phyloP scores from a whole-genome alignment of 2,113 vertebrate species.

The Silurus asotus region DNA sequence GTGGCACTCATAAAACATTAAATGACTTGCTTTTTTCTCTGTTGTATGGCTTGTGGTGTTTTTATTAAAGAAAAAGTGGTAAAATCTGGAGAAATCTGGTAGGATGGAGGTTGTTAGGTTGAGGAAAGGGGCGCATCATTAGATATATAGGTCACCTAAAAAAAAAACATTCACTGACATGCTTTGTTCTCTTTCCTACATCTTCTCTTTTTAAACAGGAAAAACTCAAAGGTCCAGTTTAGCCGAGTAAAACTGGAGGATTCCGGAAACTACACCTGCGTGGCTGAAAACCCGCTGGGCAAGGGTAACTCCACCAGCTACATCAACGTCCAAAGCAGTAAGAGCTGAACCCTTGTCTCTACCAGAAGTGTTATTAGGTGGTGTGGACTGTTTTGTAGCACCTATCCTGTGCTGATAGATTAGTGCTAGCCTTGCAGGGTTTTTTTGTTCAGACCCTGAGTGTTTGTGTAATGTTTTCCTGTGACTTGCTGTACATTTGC shows the following conservation, averaged over 20 bases:
- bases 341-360: constrained; percentile 57
- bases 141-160: background rate
- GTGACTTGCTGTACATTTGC: background rate
- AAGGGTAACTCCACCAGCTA: constrained; percentile 85
- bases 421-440: background rate
- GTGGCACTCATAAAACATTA: background rate
- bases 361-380: background rate
- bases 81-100: background rate
- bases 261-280: constrained; percentile 93
- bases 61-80: background rate
- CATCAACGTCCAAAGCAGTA: constrained; percentile 92
- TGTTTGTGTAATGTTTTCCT: background rate
- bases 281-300: constrained; percentile 91
- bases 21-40: background rate
- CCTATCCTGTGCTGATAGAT: background rate
- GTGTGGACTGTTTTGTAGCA: constrained; percentile 1
- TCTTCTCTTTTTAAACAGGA: constrained; percentile 71
- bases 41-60: background rate
- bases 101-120: background rate
- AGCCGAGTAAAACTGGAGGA: constrained; percentile 89
- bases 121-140: background rate
- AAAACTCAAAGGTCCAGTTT: constrained; percentile 97
- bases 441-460: background rate
- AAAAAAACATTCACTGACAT: background rate
- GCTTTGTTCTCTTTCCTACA: background rate